Evolutionary conservation across 2,888 invertebrate species (phyloP), one percentile per base, ranked within the genome.

Genomic region (Incurvaria masculella): DNA sequence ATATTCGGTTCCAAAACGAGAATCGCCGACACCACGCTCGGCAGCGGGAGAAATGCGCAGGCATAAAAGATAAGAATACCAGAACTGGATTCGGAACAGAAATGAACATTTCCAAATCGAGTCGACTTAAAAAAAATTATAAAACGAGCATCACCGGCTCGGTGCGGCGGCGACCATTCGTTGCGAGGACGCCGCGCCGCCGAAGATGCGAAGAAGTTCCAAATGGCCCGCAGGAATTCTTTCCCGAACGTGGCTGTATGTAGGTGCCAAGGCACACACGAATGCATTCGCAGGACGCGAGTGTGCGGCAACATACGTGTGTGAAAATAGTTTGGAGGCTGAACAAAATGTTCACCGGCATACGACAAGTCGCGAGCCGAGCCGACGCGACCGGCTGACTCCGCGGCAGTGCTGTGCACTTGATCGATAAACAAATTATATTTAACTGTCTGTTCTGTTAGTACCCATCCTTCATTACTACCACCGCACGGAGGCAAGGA

Each of bases 361-460:
- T 68, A 63, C 69, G 69, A 68, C 68, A 61, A 63, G 64, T 64
- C 69, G 71, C 64, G 62, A 58, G 54, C n/a, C 61, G 63, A 65
- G 63, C 65, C 68, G 74, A 74, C 75, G 76, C 69, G 72, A 70
- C 74, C 74, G 73, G 71, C 73, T 69, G 72, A 69, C 33, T 33
- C 33, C 67, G 66, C 63, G 63, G 66, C 68, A 74, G 75, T 68
- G 76, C 55, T 61, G 69, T 51, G 61, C 59, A 33, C 14, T 51
- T 23, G 60, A 62, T 68, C 68, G 67, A 66, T 64, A 62, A 53
- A 40, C 3, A 23, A 6, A 23, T 23, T 23, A 23, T 23, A 23
- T 23, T 23, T 23, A 5, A 23, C 14, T 8, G 14, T 33, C 33
- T n/a, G n/a, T n/a, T n/a, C n/a, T n/a, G n/a, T n/a, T n/a, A n/a